Percentiles rank a stretch among this genome's conserved stretches.
phyloP scores from a whole-genome alignment of 2,113 vertebrate species.

The Uria lomvia region DNA sequence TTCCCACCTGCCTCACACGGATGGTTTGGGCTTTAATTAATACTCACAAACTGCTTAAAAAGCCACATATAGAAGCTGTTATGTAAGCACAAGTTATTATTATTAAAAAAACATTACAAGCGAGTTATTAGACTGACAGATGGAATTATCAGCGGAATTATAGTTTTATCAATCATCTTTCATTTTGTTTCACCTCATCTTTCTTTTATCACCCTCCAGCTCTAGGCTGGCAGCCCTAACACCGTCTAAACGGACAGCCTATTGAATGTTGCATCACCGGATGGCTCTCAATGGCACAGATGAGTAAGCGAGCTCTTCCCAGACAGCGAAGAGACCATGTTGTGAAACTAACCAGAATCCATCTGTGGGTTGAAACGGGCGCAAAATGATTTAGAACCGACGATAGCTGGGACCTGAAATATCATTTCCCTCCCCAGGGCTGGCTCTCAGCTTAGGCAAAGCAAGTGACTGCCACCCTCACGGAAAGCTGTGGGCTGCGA shows the following conservation, averaged over 20 bases:
- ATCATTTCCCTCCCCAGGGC: neutral
- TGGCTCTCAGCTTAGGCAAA: neutral
- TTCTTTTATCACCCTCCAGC: neutral
- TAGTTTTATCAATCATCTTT: neutral
- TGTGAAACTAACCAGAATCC: neutral
- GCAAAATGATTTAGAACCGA: neutral
- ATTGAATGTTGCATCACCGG: neutral
- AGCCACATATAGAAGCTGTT: neutral
- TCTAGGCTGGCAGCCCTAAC: neutral
- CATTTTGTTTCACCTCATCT: neutral
- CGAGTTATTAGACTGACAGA: neutral
- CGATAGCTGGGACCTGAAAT: neutral
- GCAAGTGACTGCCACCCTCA: neutral
- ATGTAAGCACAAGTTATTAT: neutral
- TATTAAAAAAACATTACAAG: neutral
- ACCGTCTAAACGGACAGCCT: rapidly evolving
- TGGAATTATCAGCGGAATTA: neutral
- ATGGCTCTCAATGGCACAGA: neutral
- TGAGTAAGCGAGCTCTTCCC: neutral
- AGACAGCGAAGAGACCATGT: neutral
- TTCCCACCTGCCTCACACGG: slow-evolving; percentile 9
- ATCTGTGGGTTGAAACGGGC: neutral
- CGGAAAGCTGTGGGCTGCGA: neutral
- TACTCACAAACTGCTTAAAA: neutral
- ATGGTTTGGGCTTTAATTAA: slow-evolving; percentile 2